Evolutionary conservation across 2,113 vertebrate species (phyloP).

Genomic region (Archocentrus centrarchus): DNA sequence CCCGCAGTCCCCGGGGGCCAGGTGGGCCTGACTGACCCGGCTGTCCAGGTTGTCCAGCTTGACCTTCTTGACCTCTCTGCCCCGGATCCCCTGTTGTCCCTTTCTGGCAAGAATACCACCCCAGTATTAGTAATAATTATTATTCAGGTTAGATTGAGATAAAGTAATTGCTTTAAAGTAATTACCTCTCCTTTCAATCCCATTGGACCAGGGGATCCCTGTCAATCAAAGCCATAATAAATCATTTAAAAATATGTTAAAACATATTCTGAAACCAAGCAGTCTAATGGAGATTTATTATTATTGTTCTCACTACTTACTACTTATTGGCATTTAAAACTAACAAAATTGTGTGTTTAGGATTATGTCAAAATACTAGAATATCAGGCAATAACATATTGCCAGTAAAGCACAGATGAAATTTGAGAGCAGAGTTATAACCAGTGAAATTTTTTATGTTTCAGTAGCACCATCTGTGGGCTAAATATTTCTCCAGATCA

Average conservation of each 20-base stretch:
- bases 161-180: background rate
- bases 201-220: constrained; percentile 85
- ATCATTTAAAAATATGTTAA: background rate
- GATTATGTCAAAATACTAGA: background rate
- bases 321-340: background rate
- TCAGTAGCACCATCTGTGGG: too few species aligned
- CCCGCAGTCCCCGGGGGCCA: constrained; percentile 85
- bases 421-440: background rate
- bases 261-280: background rate
- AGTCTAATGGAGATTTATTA: background rate
- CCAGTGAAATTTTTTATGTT: too few species aligned
- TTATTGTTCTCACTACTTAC: background rate
- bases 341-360: background rate
- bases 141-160: background rate
- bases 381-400: background rate
- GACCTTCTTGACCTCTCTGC: constrained; percentile 84
- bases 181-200: constrained; percentile 90
- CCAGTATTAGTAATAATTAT: constrained; percentile 40
- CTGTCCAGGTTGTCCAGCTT: constrained; percentile 86
- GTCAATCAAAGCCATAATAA: constrained; percentile 57
- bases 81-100: constrained; percentile 91
- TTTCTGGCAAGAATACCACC: constrained; percentile 84
- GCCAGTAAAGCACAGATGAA: background rate
- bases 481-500: background rate
- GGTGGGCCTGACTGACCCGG: constrained; percentile 83